Base-by-base conservation (phyloP, 2,113 vertebrate species). In the Heloderma charlesbogerti region DNA sequence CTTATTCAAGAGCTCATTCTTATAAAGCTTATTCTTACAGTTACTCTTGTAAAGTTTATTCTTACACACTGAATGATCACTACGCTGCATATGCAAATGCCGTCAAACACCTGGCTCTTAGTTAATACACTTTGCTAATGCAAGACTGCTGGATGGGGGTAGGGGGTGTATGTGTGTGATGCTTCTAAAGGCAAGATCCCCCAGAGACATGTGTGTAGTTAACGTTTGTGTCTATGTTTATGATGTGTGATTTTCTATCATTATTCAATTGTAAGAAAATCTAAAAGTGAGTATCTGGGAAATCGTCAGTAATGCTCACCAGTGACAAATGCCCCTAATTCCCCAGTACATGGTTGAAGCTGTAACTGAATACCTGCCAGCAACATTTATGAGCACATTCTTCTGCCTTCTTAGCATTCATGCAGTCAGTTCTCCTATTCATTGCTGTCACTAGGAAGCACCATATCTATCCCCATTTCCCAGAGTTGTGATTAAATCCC, bases 381-480 rank as follows among this genome's bases (percentile, higher is more conserved):
- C 69, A 81, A 89, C 57, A 91, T 91, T 84, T 78, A 67, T 0
- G 15, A 88, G 88, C 72, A 37, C 2, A 67, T 89, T 72, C 83
- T 71, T 86, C 85, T 84, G 72, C 6, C 0, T 74, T 51, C 71
- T 72, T 90, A 51, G 71, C 89, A 83, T 69, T 89, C 90, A 10
- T 16, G 0, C 75, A 2, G 1, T 0, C 88, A 29, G 85, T 88
- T 69, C 88, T 79, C 43, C 88, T 90, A 1, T 88, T 67, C 80
- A 87, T 78, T 72, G 91, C 91, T 85, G 75, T 27, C 5, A 4
- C 83, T 87, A 3, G 0, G 89, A 89, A 66, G 77, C 92, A 86
- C 22, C 83, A 6, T 9, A 40, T 29, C 0, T 51, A 75, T 84
- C 43, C 72, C 79, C n/a, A 87, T 3, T 90, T 83, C 80, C 83